Evolutionary conservation across 1,140 invertebrate genomes (phyloP).

Genomic region (Teleogryllus occipitalis): DNA sequence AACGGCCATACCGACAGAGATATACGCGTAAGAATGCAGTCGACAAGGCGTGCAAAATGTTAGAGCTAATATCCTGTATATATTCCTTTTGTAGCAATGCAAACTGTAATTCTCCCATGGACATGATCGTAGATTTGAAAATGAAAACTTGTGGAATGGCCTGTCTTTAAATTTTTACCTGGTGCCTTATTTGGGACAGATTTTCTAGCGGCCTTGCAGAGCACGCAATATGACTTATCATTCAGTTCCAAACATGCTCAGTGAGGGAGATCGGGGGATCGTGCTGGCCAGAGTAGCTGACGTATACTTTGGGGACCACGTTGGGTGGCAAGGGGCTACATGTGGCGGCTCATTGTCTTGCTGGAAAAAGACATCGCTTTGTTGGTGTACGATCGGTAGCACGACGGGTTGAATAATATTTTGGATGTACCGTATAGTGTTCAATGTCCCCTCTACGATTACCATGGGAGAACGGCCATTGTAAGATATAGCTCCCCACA

Average conservation of each 20-base stretch:
- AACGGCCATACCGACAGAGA: too few species aligned
- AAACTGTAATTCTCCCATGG: too few species aligned
- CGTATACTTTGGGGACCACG: not conserved
- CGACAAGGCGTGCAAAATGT: too few species aligned
- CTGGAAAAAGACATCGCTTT: not conserved
- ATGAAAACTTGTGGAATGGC: too few species aligned
- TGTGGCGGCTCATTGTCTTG: not conserved
- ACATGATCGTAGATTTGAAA: too few species aligned
- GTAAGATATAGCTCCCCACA: not conserved
- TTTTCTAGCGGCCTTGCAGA: not conserved
- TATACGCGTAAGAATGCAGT: too few species aligned
- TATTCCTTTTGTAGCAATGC: too few species aligned
- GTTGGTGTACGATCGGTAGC: not conserved
- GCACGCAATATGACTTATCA: not conserved
- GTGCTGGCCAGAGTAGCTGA: not conserved
- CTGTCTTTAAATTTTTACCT: not conserved
- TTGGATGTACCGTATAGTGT: not conserved
- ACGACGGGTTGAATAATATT: not conserved
- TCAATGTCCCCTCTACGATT: not conserved
- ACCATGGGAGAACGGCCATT: not conserved
- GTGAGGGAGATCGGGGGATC: slow-evolving; percentile 7
- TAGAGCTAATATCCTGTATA: too few species aligned
- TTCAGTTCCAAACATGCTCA: not conserved
- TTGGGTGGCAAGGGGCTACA: not conserved
- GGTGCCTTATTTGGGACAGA: not conserved